Conservation (phyloP, 2,888 invertebrate species). For the Hyposoter didymator region DNA sequence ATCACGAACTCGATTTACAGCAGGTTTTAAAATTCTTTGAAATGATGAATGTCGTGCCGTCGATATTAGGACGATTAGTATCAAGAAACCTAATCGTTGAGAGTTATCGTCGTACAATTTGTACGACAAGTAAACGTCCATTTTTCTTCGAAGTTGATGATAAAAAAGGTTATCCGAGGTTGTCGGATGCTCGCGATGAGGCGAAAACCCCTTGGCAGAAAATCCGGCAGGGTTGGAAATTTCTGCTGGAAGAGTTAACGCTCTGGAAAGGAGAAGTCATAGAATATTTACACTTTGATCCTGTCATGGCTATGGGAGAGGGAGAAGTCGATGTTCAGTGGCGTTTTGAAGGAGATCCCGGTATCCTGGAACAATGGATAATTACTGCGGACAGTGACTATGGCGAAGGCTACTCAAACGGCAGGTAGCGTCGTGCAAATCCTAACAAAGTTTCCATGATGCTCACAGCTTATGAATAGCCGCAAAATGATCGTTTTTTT, state of each 20-base stretch:
- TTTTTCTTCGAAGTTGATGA: constrained; percentile 87
- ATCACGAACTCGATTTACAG: neutral
- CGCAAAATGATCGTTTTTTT: neutral
- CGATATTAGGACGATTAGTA: constrained; percentile 40
- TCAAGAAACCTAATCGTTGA: constrained; percentile 12
- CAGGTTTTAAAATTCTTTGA: neutral
- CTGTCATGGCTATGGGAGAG: constrained; percentile 78
- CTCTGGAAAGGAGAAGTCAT: constrained; percentile 89
- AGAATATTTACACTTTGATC: constrained; percentile 5
- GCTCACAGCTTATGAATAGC: too few relatives aligned
- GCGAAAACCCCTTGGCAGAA: constrained; percentile 84
- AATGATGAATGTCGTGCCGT: constrained; percentile 33
- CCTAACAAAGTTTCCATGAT: neutral
- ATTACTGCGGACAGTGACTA: constrained; percentile 93
- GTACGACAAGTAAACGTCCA: constrained; percentile 74
- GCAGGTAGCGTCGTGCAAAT: constrained; percentile 70
- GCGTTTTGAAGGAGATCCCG: constrained; percentile 88
- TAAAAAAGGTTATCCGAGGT: constrained; percentile 86
- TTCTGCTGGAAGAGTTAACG: constrained; percentile 88
- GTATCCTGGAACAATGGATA: constrained; percentile 89
- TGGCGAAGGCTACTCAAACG: constrained; percentile 88
- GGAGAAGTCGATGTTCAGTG: constrained; percentile 91
- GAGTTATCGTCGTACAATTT: constrained; percentile 69
- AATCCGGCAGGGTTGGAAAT: constrained; percentile 88
- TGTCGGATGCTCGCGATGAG: constrained; percentile 65